phyloP scores from a whole-genome alignment of 1,140 invertebrate genomes.

The Lepidurus apus region DNA sequence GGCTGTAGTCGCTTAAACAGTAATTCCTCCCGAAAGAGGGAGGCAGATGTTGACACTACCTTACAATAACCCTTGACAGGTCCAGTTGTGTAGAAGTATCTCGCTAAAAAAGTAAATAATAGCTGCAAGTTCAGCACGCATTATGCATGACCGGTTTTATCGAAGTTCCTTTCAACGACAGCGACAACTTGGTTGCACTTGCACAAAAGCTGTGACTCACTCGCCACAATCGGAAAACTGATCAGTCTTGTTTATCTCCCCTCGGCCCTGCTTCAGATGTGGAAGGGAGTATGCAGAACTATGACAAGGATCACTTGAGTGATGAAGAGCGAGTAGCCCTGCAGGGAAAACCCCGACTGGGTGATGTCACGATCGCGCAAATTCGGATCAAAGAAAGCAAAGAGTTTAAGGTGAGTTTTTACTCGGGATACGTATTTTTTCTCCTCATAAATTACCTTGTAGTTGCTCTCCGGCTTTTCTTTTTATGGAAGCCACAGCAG shows the following conservation, averaged over 20 bases:
- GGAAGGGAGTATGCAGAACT: conserved; percentile 20
- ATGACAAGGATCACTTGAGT: conserved; percentile 42
- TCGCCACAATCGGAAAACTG: background rate
- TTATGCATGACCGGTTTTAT: no score
- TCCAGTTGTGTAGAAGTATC: no score
- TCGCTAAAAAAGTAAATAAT: no score
- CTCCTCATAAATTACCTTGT: background rate
- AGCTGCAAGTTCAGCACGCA: no score
- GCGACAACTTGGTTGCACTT: background rate
- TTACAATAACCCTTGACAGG: no score
- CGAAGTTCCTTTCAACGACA: background rate
- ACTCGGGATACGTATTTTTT: background rate
- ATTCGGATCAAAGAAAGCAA: conserved; percentile 93
- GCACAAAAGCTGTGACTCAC: background rate
- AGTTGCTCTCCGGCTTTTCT: background rate
- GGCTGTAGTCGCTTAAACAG: no score
- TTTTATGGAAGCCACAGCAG: conserved; percentile 2
- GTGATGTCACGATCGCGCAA: conserved; percentile 73
- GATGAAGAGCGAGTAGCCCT: conserved; percentile 82
- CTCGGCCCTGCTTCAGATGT: background rate
- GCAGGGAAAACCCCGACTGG: conserved; percentile 81
- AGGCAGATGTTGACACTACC: no score
- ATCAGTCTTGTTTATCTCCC: conserved; percentile 1
- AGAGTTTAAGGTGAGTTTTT: conserved; percentile 82
- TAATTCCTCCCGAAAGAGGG: no score